These are phyloP conservation scores for Camponotus fellah DNA, from an alignment of 2,888 invertebrate species.

Conservation along the genomic window DNA sequence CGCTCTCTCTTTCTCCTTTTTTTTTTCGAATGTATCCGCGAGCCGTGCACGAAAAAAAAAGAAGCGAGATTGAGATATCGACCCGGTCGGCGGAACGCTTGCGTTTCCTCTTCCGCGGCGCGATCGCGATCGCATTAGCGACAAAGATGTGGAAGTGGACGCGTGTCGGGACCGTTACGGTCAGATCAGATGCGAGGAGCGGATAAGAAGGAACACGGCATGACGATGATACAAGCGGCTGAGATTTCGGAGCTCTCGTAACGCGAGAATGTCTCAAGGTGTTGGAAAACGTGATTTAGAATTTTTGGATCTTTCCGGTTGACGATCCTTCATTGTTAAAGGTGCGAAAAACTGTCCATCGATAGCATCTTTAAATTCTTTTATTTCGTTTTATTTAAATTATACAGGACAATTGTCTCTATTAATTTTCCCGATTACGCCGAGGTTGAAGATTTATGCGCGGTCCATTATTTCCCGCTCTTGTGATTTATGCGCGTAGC, in stretches of 20 bases:
- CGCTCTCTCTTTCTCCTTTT: conserved; percentile 38
- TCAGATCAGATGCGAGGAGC: conserved; percentile 12
- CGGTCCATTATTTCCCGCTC: not conserved
- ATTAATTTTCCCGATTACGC: not conserved
- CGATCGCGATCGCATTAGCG: conserved; percentile 35
- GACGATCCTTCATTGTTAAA: not conserved
- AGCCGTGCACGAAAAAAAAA: conserved; percentile 2
- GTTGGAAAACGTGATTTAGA: not conserved
- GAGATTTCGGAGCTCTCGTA: not conserved
- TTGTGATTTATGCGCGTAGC: conserved; percentile 5
- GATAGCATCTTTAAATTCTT: not conserved
- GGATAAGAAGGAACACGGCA: conserved; percentile 1
- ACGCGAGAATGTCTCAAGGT: not conserved
- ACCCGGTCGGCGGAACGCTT: conserved; percentile 12
- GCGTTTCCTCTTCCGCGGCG: conserved; percentile 38
- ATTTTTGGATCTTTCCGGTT: not conserved
- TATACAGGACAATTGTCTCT: not conserved
- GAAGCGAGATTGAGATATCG: conserved; percentile 71
- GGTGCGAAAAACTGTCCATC: not conserved
- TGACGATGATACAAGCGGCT: not conserved
- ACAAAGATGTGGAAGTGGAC: conserved; percentile 21
- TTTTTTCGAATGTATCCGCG: not conserved
- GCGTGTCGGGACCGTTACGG: not conserved
- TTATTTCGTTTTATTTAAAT: not conserved
- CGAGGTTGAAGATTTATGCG: not conserved